These are phyloP conservation scores for Aleiodes testaceus DNA, from an alignment of 2,888 invertebrate species.

Conservation along the genomic window DNA sequence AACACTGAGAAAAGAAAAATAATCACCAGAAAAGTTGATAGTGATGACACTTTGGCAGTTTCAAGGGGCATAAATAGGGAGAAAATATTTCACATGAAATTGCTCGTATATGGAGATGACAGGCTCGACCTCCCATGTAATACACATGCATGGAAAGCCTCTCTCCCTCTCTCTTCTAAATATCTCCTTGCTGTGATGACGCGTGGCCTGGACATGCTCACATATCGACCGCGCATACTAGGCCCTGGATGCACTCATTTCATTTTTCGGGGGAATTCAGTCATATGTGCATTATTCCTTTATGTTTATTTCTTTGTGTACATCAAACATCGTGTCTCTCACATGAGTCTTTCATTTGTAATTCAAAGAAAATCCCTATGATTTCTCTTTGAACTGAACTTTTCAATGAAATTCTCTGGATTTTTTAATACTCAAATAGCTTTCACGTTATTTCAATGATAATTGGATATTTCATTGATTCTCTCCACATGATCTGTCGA, in stretches of 20 bases:
- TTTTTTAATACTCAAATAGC: too few species aligned
- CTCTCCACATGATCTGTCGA: too few species aligned
- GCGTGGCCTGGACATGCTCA: constrained; percentile 42
- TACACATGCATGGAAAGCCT: constrained; percentile 25
- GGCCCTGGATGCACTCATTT: constrained; percentile 26
- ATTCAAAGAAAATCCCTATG: background rate
- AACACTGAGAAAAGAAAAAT: constrained; percentile 28
- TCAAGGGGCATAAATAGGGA: constrained; percentile 9
- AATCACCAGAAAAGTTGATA: constrained; percentile 32
- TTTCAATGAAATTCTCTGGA: too few species aligned
- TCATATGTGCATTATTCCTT: constrained; percentile 21
- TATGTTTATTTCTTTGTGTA: constrained; percentile 19
- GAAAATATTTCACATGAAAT: constrained; percentile 13
- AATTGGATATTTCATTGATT: too few species aligned
- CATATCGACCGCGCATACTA: constrained; percentile 52
- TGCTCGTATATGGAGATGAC: constrained; percentile 39
- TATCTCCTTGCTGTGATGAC: constrained; percentile 35
- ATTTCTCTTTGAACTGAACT: too few species aligned
- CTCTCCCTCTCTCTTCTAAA: background rate
- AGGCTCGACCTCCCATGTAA: constrained; percentile 23
- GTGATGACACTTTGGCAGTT: constrained; percentile 42
- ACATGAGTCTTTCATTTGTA: background rate
- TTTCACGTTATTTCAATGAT: too few species aligned
- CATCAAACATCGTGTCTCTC: constrained; percentile 15
- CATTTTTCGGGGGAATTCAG: constrained; percentile 8